Evolutionary conservation across 2,888 invertebrate species (phyloP).

Genomic region (Cataglyphis rosenhaueri): DNA sequence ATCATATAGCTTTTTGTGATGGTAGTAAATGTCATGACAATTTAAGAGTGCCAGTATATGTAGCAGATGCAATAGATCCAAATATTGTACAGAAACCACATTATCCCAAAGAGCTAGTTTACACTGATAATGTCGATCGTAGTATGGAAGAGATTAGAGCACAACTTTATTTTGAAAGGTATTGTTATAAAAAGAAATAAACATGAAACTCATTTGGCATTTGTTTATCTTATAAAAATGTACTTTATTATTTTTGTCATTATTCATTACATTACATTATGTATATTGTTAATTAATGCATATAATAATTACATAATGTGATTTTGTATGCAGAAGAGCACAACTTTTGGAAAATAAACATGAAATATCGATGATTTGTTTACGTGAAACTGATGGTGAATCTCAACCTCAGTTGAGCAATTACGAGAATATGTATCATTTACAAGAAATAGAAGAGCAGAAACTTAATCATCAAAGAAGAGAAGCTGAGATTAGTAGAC

Average conservation of each 20-base stretch:
- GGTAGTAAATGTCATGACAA: constrained; percentile 80
- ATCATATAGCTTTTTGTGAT: constrained; percentile 80
- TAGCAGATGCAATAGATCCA: constrained; percentile 77
- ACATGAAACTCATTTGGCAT: not conserved
- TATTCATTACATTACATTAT: not conserved
- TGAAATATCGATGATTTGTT: constrained; percentile 49
- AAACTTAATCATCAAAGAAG: constrained; percentile 64
- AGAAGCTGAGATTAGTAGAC: constrained; percentile 62
- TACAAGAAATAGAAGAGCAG: constrained; percentile 72
- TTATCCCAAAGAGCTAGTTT: constrained; percentile 86
- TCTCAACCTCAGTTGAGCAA: constrained; percentile 58
- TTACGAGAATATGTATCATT: constrained; percentile 62
- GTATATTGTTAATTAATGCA: not conserved
- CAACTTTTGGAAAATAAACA: constrained; percentile 59
- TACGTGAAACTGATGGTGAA: constrained; percentile 49
- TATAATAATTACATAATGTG: not conserved
- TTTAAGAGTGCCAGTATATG: constrained; percentile 78
- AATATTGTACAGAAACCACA: constrained; percentile 80
- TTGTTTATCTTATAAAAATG: not conserved
- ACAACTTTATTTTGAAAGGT: constrained; percentile 86
- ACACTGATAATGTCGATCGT: constrained; percentile 89
- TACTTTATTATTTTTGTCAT: not conserved
- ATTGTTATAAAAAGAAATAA: constrained; percentile 1
- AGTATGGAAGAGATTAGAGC: constrained; percentile 93
- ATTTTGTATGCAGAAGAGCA: constrained; percentile 44